phyloP scores from a whole-genome alignment of 2,113 vertebrate genomes.

The Melanerpes formicivorus region DNA sequence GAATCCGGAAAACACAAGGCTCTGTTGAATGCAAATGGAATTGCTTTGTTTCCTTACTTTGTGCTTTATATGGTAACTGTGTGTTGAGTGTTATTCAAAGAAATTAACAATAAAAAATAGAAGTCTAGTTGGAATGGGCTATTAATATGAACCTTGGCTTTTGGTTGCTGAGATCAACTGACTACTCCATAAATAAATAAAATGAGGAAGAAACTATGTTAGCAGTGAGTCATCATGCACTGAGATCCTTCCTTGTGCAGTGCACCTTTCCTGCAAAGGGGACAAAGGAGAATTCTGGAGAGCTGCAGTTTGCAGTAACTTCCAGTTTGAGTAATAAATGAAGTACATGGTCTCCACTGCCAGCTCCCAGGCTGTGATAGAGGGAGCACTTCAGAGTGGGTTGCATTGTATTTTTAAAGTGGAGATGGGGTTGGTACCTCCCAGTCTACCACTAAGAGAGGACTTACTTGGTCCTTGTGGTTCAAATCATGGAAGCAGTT shows the following conservation, averaged over 20 bases:
- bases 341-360: background rate
- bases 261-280: background rate
- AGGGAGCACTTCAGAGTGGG: background rate
- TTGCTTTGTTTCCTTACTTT: conserved; percentile 4
- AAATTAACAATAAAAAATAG: background rate
- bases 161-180: background rate
- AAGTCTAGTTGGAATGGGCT: background rate
- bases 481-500: background rate
- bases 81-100: background rate
- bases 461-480: fast-evolving
- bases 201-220: background rate
- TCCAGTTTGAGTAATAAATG: background rate
- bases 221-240: background rate
- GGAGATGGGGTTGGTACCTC: background rate
- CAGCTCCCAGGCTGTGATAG: background rate
- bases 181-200: background rate
- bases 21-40: background rate
- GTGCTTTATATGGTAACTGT: background rate
- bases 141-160: background rate
- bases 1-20: background rate
- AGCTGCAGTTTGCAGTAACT: background rate
- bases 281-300: background rate
- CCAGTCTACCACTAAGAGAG: background rate
- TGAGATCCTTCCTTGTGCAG: background rate
- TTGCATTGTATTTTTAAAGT: background rate